These are phyloP conservation scores for Notothenia coriiceps DNA, from an alignment of 2,113 vertebrate species.

Conservation along the genomic window DNA sequence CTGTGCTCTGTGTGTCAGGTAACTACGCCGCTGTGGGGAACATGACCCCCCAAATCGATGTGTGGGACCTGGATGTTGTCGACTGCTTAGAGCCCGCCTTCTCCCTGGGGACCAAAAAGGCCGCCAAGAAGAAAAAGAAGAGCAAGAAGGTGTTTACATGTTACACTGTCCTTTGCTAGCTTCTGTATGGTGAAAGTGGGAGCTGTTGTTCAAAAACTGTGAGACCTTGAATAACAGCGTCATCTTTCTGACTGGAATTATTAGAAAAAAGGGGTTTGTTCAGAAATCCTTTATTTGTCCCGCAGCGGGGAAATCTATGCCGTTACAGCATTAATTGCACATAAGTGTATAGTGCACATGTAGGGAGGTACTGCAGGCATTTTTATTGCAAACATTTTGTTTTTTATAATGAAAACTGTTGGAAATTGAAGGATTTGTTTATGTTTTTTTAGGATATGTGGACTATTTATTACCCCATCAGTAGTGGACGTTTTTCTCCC, in stretches of 20 bases:
- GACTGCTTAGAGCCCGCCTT: conserved; percentile 95
- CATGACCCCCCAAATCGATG: conserved; percentile 95
- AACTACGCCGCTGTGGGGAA: conserved; percentile 95
- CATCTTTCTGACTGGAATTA: too few relatives aligned
- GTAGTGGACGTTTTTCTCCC: too few relatives aligned
- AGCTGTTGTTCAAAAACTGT: neutral
- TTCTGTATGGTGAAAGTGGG: neutral
- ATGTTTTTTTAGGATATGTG: neutral
- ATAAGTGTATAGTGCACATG: too few relatives aligned
- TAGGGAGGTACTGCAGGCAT: too few relatives aligned
- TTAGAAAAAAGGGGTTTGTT: neutral
- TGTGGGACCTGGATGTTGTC: conserved; percentile 98
- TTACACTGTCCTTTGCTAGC: neutral
- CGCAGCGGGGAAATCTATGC: too few relatives aligned
- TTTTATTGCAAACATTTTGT: too few relatives aligned
- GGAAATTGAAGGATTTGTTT: neutral
- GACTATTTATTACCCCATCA: neutral
- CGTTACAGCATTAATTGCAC: too few relatives aligned
- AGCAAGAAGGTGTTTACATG: conserved; percentile 86
- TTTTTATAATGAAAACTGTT: too few relatives aligned
- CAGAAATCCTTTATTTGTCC: too few relatives aligned
- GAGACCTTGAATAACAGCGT: neutral
- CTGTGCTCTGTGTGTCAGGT: conserved; percentile 70
- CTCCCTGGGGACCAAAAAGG: conserved; percentile 90
- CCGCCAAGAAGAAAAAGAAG: conserved; percentile 93